phyloP scores from a whole-genome alignment of 2,113 vertebrate genomes.

The Paedocypris sp. region DNA sequence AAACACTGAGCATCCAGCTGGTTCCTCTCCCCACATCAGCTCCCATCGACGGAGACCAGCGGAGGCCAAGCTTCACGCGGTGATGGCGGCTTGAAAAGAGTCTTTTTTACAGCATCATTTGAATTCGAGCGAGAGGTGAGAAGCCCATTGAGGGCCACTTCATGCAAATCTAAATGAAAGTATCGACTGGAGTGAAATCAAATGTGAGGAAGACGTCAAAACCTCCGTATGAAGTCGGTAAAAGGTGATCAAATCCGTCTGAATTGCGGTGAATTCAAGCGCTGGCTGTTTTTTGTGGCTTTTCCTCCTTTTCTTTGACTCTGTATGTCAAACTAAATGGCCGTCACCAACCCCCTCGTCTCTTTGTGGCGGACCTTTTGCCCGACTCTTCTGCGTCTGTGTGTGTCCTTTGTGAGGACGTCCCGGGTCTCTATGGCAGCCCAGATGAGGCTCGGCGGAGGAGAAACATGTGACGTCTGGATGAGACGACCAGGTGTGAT shows the following conservation, averaged over 20 bases:
- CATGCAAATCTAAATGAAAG: slow-evolving; percentile 12
- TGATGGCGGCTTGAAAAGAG: slow-evolving; percentile 20
- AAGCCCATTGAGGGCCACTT: slow-evolving; percentile 24
- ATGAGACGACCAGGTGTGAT: slow-evolving; percentile 31
- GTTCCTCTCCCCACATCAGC: slow-evolving; percentile 19
- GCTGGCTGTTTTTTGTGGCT: not conserved
- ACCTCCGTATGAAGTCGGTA: not conserved
- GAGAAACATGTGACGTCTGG: slow-evolving; percentile 30
- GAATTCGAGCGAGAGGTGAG: slow-evolving; percentile 29
- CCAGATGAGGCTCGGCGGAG: slow-evolving; percentile 31
- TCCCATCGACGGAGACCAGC: not conserved
- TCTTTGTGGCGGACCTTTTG: slow-evolving; percentile 13
- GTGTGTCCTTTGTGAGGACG: slow-evolving; percentile 29
- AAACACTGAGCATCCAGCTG: slow-evolving; percentile 23
- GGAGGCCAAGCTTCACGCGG: slow-evolving; percentile 20
- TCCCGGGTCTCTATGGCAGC: slow-evolving; percentile 38
- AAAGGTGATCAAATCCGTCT: too few relatives aligned
- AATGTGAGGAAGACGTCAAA: slow-evolving; percentile 6
- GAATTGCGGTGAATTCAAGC: too few relatives aligned
- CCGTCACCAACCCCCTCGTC: slow-evolving; percentile 16
- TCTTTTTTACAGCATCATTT: slow-evolving; percentile 30
- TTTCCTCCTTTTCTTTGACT: not conserved
- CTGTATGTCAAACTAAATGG: slow-evolving; percentile 6
- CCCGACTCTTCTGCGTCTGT: slow-evolving; percentile 23
- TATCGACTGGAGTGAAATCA: slow-evolving; percentile 3